Evolutionary conservation across 1,140 invertebrate genomes (phyloP).

Genomic region (Propsilocerus akamusi): DNA sequence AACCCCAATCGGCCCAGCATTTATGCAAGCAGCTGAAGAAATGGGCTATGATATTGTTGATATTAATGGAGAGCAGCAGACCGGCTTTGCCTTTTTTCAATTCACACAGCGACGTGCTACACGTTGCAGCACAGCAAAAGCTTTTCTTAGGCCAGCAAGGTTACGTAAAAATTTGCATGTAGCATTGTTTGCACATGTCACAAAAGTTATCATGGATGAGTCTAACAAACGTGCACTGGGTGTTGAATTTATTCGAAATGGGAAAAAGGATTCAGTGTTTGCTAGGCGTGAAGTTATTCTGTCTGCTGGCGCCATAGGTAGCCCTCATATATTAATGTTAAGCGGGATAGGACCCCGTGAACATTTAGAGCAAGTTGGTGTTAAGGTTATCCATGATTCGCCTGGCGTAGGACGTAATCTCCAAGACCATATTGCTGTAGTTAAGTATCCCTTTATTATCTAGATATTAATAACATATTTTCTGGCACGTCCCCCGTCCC

Average conservation of each 20-base stretch:
- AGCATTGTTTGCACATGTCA: slow-evolving; percentile 54
- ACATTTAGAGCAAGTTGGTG: slow-evolving; percentile 45
- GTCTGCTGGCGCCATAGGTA: slow-evolving; percentile 55
- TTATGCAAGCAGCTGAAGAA: slow-evolving; percentile 74
- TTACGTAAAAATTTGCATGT: slow-evolving; percentile 53
- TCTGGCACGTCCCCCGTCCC: too few species aligned
- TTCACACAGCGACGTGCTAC: slow-evolving; percentile 62
- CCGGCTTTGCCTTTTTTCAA: slow-evolving; percentile 63
- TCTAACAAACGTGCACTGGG: slow-evolving; percentile 47
- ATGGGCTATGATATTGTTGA: slow-evolving; percentile 72
- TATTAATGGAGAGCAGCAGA: slow-evolving; percentile 61
- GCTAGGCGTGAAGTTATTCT: slow-evolving; percentile 62
- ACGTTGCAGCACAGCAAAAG: slow-evolving; percentile 59
- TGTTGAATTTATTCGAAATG: slow-evolving; percentile 55
- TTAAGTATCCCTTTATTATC: too few species aligned
- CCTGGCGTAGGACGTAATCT: slow-evolving; percentile 63
- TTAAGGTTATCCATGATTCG: slow-evolving; percentile 46
- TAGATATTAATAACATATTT: too few species aligned
- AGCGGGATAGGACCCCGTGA: slow-evolving; percentile 59
- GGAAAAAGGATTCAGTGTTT: slow-evolving; percentile 38
- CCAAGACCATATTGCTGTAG: slow-evolving; percentile 67
- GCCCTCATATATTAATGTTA: slow-evolving; percentile 67
- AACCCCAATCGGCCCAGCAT: slow-evolving; percentile 59
- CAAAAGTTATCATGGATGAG: slow-evolving; percentile 55
- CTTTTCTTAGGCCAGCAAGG: slow-evolving; percentile 56